These are phyloP conservation scores for Zonotrichia albicollis DNA, from an alignment of 2,797 vertebrate genomes.

Conservation along the genomic window DNA sequence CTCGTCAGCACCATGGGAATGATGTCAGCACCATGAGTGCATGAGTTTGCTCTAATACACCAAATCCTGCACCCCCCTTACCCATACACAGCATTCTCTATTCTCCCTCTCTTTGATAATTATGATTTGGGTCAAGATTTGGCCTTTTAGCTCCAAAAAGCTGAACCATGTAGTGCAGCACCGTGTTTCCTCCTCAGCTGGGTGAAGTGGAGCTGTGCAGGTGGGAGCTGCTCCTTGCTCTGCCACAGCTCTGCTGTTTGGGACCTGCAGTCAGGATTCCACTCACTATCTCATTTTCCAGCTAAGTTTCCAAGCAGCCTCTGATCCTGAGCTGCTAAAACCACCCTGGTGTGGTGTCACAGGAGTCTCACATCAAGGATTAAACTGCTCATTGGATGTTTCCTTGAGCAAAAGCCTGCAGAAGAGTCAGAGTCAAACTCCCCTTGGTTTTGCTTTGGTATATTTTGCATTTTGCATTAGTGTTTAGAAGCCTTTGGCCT, in stretches of 20 bases:
- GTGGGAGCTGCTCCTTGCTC: too few relatives aligned
- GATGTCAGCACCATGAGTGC: background rate
- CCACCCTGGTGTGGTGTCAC: accelerated
- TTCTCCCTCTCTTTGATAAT: background rate
- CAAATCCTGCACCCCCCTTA: accelerated
- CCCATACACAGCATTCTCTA: accelerated
- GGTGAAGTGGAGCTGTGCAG: accelerated
- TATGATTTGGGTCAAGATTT: background rate
- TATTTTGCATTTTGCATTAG: background rate
- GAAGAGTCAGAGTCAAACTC: background rate
- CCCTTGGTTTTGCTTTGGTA: background rate
- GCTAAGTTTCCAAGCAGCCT: background rate
- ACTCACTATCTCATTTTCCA: background rate
- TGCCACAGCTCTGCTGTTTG: accelerated
- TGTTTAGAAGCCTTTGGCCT: background rate
- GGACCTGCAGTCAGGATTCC: accelerated
- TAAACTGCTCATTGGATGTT: background rate
- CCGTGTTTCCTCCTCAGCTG: background rate
- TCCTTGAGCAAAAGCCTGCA: background rate
- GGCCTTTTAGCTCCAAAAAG: background rate
- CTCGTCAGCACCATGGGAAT: background rate
- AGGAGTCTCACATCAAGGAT: background rate
- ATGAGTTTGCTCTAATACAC: background rate
- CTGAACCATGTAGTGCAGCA: accelerated
- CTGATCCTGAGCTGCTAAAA: background rate